These are phyloP conservation scores for Uloborus plumipes DNA, from an alignment of 2,888 invertebrate genomes.

Conservation along the genomic window DNA sequence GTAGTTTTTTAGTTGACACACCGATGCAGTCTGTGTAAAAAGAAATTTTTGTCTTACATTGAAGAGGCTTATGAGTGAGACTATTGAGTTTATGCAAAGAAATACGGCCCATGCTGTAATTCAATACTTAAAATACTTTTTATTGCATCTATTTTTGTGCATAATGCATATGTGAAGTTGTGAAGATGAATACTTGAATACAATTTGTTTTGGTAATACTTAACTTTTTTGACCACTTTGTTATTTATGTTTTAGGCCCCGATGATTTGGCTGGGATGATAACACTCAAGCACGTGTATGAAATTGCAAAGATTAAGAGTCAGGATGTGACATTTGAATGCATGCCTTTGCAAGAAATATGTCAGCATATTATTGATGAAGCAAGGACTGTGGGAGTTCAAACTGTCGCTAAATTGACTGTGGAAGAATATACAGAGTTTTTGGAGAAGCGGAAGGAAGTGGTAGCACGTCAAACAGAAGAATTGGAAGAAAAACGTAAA, in stretches of 20 bases:
- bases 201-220: no score
- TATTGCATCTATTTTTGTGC: no score
- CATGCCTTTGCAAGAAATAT: constrained; percentile 80
- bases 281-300: constrained; percentile 94
- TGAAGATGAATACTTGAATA: no score
- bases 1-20: no score
- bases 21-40: no score
- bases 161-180: no score
- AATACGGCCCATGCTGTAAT: no score
- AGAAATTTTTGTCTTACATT: no score
- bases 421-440: constrained; percentile 86
- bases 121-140: no score
- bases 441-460: constrained; percentile 80
- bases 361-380: constrained; percentile 82
- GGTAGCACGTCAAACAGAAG: constrained; percentile 81
- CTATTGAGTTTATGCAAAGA: no score
- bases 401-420: constrained; percentile 82
- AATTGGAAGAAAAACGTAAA: constrained; percentile 56
- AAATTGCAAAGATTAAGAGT: constrained; percentile 97
- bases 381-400: constrained; percentile 88
- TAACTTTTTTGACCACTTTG: background rate
- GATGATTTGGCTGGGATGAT: constrained; percentile 87
- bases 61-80: no score
- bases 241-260: constrained; percentile 65
- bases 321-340: constrained; percentile 83